These are phyloP conservation scores for Chrysaora quinquecirrha DNA, from an alignment of 30 jellyfish, hydroid and myxozoan genomes.

Conservation along the genomic window DNA sequence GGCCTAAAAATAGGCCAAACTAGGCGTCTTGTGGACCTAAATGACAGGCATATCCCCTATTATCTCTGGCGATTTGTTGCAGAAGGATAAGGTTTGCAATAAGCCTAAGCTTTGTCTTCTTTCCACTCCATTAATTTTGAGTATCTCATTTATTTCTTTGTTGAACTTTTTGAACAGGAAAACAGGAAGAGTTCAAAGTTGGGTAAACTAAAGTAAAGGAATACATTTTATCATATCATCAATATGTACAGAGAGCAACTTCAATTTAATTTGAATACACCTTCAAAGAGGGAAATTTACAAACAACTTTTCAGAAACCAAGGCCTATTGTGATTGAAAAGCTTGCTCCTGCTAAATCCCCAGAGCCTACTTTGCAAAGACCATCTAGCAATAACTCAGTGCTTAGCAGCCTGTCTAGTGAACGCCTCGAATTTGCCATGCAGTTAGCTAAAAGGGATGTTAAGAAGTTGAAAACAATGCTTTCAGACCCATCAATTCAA, in stretches of 20 bases:
- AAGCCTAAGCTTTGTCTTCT: no score
- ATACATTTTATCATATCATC: no score
- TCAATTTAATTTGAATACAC: constrained; percentile 60
- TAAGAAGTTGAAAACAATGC: constrained; percentile 65
- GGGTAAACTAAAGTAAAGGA: no score
- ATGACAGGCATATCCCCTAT: no score
- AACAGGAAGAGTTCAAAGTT: no score
- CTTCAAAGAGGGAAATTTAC: constrained; percentile 40
- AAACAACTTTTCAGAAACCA: constrained; percentile 70
- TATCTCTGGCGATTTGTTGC: no score
- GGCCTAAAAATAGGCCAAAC: no score
- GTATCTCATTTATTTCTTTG: no score
- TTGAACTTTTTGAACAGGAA: no score
- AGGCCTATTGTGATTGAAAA: constrained; percentile 88
- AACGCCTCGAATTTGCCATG: constrained; percentile 85
- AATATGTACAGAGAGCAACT: constrained; percentile 46
- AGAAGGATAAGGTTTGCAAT: no score
- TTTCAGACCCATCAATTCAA: constrained; percentile 30
- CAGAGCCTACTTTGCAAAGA: background rate
- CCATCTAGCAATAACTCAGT: background rate
- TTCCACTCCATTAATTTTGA: no score
- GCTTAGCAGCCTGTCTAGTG: constrained; percentile 61
- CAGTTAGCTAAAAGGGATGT: constrained; percentile 93
- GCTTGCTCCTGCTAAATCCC: constrained; percentile 28
- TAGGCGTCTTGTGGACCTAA: no score